These are phyloP conservation scores for Rhorus exstirpatorius DNA, from an alignment of 2,888 invertebrate genomes.

Conservation along the genomic window DNA sequence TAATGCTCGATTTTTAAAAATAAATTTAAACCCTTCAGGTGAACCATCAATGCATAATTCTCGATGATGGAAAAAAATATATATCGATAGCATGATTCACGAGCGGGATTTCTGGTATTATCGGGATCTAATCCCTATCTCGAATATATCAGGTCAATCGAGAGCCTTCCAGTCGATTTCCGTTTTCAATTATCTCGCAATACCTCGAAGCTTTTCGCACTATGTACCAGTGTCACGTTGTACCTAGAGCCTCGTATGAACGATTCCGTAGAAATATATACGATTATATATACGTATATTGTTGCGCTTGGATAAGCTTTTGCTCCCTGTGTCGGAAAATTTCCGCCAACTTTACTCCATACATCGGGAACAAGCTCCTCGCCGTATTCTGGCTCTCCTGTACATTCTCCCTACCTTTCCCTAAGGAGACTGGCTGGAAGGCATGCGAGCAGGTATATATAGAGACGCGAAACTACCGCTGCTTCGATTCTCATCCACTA, in stretches of 20 bases:
- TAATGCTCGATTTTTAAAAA: background rate
- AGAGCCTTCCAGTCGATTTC: constrained; percentile 46
- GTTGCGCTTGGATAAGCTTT: constrained; percentile 51
- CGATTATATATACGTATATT: constrained; percentile 14
- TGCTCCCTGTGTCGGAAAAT: constrained; percentile 55
- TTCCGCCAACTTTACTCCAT: constrained; percentile 60
- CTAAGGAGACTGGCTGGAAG: constrained; percentile 12
- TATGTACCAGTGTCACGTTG: constrained; percentile 29
- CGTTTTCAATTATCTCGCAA: constrained; percentile 59
- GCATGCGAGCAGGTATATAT: constrained; percentile 6
- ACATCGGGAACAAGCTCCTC: constrained; percentile 31
- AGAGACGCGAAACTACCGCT: constrained; percentile 24
- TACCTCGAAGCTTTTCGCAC: constrained; percentile 40
- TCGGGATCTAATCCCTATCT: constrained; percentile 1
- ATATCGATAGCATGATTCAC: constrained; percentile 8
- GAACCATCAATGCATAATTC: background rate
- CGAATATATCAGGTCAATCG: constrained; percentile 14
- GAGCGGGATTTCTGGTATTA: constrained; percentile 14
- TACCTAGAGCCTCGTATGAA: constrained; percentile 38
- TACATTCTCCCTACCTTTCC: constrained; percentile 33
- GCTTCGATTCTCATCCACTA: constrained; percentile 48
- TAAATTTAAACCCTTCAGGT: background rate
- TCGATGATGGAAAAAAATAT: background rate
- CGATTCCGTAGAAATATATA: constrained; percentile 10
- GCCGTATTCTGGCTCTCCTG: constrained; percentile 34